phyloP scores from a whole-genome alignment of 2,888 invertebrate species.

The Plemyria rubiginata region DNA sequence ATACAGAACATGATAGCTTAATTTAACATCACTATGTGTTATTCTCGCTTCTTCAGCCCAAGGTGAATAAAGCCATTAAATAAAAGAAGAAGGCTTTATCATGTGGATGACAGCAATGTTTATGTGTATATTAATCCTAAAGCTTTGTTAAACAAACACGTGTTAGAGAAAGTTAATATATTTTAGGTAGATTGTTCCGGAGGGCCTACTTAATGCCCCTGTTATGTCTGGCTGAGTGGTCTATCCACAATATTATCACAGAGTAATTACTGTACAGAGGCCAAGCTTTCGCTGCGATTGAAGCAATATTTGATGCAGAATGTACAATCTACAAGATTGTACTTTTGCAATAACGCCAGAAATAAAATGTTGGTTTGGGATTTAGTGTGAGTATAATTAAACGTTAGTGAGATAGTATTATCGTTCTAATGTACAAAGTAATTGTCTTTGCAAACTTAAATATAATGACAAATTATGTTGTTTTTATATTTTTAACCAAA shows the following conservation, averaged over 20 bases:
- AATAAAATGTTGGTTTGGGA: not conserved
- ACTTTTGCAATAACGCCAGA: not conserved
- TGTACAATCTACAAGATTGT: no score
- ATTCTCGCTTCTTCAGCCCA: not conserved
- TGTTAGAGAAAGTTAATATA: conserved; percentile 30
- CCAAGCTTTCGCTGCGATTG: not conserved
- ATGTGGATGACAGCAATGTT: not conserved
- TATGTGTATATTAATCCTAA: conserved; percentile 5
- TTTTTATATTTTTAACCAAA: no score
- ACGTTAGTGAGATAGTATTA: no score
- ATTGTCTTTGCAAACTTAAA: no score
- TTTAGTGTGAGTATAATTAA: no score
- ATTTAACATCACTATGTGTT: no score
- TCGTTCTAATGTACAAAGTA: no score
- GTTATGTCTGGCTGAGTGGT: conserved; percentile 41
- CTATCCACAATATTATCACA: conserved; percentile 28
- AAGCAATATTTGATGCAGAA: no score
- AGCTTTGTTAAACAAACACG: conserved; percentile 25
- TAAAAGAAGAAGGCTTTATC: not conserved
- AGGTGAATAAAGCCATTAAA: not conserved
- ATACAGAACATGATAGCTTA: no score
- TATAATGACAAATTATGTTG: no score
- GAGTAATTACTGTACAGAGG: conserved; percentile 17
- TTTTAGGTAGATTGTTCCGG: conserved; percentile 37
- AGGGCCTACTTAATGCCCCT: conserved; percentile 35